A percentile compares a stretch with the other conserved stretches of the same genome.
Conservation (phyloP, 2,888 invertebrate species). For the Standfussiana lucernea region DNA sequence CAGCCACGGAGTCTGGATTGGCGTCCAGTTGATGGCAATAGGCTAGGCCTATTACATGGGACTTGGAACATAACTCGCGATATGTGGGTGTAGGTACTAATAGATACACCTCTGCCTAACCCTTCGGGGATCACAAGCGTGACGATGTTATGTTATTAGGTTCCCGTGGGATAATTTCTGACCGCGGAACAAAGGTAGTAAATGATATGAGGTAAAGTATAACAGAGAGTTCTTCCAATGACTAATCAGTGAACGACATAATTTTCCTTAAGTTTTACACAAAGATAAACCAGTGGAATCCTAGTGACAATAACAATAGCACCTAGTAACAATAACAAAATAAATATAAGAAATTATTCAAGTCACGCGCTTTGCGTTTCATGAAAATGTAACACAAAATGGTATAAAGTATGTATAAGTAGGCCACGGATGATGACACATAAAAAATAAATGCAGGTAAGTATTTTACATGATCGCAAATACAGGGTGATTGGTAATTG, state of each 20-base stretch:
- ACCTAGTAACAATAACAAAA: neutral
- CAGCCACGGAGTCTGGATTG: too few species aligned
- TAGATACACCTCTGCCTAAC: too few species aligned
- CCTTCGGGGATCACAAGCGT: too few species aligned
- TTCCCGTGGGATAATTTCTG: neutral
- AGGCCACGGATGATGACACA: conserved; percentile 8
- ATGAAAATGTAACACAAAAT: conserved; percentile 15
- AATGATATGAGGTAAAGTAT: neutral
- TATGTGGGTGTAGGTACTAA: too few species aligned
- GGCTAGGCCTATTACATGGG: too few species aligned
- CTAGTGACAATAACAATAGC: too few species aligned
- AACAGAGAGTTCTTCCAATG: neutral
- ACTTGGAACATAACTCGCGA: too few species aligned
- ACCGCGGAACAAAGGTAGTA: neutral
- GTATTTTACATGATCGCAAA: neutral
- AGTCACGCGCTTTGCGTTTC: neutral
- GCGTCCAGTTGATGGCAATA: too few species aligned
- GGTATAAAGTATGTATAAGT: conserved; percentile 16
- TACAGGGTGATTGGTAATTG: too few species aligned
- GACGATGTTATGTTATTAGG: too few species aligned
- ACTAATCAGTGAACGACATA: conserved; percentile 2
- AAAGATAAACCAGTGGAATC: neutral
- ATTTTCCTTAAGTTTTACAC: conserved; percentile 23
- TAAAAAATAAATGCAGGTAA: neutral
- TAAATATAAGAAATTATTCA: neutral